Evolutionary conservation across 2,797 vertebrate genomes (phyloP), one percentile per base, ranked within the genome.

Genomic region (Mormyrus proboscirostris): DNA sequence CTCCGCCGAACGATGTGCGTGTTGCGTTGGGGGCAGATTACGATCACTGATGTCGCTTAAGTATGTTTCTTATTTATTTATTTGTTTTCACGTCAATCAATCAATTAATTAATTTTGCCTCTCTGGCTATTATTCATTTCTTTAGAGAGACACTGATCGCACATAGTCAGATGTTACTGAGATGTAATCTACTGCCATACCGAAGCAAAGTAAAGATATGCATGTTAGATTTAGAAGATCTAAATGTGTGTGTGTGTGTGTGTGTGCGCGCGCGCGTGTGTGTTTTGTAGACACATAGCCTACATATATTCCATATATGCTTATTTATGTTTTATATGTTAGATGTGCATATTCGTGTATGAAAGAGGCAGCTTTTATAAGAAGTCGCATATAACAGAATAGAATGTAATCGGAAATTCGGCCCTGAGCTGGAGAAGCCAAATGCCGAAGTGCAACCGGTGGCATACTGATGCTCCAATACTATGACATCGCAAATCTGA

Each of bases 371-470:
- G 65, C 22, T 38, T 41, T 65, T 33, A 25, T 16, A 29, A 87
- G 33, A 53, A 29, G 12, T 10, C 10, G 25, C 38, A 83, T 44
- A 84, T 84, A 44, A 86, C 50, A 8, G 59, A 22, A 41, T 12
- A 8, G 38, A 25, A 53, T 55, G 47, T 59, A 8, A 50, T 85
- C 9, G 49, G 41, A 85, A 85, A 86, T 69, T 57, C 57, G 44
- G 33, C 79, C 41, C 53, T 14, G 22, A 47, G 88, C 55, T 87
- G 62, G 3, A 49, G 44, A 85, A 85, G 82, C 79, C 47, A 33
- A 33, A 83, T 82, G 88, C 82, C 4, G 12, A 89, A 85, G 82
- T 87, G 89, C 89, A 89, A 89, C 89, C 89, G 89, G 89, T 89
- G 89, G 84, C 89, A 89, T 87, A 87, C 25, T 73, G 84, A 87